Conservation (phyloP, 2,888 invertebrate genomes). For the Latrodectus hesperus region DNA sequence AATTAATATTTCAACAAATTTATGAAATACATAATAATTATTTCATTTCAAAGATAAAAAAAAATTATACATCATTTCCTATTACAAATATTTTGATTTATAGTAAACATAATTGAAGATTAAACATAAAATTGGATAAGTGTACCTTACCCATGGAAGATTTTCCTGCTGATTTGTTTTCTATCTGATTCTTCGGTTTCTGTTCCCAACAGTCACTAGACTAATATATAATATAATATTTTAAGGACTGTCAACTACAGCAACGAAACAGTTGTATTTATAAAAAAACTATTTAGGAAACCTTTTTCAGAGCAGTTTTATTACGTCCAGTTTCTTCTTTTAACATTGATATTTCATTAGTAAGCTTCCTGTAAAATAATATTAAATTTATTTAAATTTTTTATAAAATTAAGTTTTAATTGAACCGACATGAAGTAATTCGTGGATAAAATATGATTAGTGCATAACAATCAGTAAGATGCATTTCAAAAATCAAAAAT, state of each 20-base stretch:
- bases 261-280: background rate
- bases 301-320: background rate
- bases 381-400: background rate
- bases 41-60: no score
- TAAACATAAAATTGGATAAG: no score
- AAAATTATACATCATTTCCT: no score
- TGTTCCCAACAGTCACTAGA: constrained; percentile 22
- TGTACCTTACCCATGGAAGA: constrained; percentile 9
- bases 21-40: no score
- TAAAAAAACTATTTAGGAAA: background rate
- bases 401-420: background rate
- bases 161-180: constrained; percentile 6
- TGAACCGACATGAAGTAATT: background rate
- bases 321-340: constrained; percentile 8
- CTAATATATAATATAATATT: constrained; percentile 1
- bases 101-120: no score
- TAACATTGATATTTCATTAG: constrained; percentile 29
- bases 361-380: constrained; percentile 28
- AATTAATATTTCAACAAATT: no score
- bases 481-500: no score
- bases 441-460: background rate
- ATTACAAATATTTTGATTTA: no score
- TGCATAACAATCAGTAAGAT: no score
- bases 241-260: background rate
- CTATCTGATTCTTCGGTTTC: constrained; percentile 19